phyloP scores from a whole-genome alignment of 2,888 invertebrate genomes.

The Zootermopsis nevadensis region DNA sequence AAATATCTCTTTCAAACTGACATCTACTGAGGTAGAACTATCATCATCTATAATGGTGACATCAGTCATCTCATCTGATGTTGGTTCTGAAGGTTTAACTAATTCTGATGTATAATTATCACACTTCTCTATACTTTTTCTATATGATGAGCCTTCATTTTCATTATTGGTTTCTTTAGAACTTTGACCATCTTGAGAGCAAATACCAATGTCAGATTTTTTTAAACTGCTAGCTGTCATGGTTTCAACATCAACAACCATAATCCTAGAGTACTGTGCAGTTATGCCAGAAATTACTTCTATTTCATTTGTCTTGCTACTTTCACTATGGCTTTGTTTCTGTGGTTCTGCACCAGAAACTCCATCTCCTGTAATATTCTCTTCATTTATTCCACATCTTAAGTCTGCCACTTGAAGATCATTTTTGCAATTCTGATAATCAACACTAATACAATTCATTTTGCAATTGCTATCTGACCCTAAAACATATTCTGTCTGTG shows the following conservation, averaged over 20 bases:
- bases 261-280: background rate
- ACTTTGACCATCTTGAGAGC: background rate
- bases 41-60: conserved; percentile 11
- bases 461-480: background rate
- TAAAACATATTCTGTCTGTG: background rate
- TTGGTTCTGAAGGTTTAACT: background rate
- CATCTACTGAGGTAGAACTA: background rate
- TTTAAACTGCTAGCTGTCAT: background rate
- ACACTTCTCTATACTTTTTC: background rate
- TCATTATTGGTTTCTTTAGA: background rate
- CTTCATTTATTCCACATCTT: background rate
- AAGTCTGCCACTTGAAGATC: background rate
- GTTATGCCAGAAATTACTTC: background rate
- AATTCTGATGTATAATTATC: background rate
- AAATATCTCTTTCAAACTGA: background rate
- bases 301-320: background rate
- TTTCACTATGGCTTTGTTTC: background rate
- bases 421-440: background rate
- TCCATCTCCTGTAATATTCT: background rate
- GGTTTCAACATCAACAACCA: too few species aligned
- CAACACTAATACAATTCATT: too few species aligned
- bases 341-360: background rate
- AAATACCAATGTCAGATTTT: background rate
- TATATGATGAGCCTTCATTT: background rate
- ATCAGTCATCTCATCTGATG: background rate